A percentile compares a stretch with the other conserved stretches of the same genome.
Evolutionary conservation across 2,797 vertebrate species (phyloP).

Genomic region (Staurois parvus): DNA sequence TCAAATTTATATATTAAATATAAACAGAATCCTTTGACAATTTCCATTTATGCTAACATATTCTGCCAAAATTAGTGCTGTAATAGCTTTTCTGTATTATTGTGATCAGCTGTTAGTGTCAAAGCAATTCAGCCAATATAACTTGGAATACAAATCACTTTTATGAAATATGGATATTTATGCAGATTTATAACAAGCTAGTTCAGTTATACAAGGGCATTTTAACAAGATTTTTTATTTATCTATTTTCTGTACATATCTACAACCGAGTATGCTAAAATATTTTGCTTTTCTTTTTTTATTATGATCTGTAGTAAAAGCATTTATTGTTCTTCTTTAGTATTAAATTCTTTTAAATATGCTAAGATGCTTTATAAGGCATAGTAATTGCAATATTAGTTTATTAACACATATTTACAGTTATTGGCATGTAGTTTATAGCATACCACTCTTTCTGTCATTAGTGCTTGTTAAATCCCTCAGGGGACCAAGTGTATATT

Average conservation of each 20-base stretch:
- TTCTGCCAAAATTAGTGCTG: neutral
- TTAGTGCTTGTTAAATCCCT: no score
- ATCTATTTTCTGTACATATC: neutral
- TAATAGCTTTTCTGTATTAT: neutral
- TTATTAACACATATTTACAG: no score
- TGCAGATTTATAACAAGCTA: neutral
- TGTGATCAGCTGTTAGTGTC: neutral
- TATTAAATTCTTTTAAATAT: no score
- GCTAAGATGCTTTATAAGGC: no score
- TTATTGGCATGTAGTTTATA: no score
- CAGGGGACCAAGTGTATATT: no score
- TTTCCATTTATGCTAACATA: neutral
- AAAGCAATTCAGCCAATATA: neutral
- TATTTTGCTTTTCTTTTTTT: neutral
- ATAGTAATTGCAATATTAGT: no score
- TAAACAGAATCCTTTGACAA: neutral
- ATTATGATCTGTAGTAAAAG: neutral
- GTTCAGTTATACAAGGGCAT: neutral
- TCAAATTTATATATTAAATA: neutral
- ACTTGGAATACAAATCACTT: neutral
- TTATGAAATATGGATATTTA: slow-evolving; percentile 1
- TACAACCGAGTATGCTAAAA: neutral
- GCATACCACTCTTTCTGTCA: no score
- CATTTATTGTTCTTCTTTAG: neutral
- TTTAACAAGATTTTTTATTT: neutral